phyloP scores from a whole-genome alignment of 2,797 vertebrate species.

The Phylloscopus collybita region DNA sequence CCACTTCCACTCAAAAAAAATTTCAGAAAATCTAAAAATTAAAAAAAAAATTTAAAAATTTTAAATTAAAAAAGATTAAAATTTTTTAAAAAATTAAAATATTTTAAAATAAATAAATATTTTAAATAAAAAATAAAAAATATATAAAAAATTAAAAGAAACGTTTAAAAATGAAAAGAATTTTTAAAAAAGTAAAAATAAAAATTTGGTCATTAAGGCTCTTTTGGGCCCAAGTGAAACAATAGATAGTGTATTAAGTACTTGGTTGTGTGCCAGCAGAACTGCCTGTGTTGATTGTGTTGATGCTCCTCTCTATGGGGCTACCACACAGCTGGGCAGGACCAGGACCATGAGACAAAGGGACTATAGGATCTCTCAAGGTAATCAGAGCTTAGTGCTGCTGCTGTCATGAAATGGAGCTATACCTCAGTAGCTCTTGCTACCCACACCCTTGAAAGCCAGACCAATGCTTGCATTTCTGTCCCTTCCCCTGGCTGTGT shows the following conservation, averaged over 20 bases:
- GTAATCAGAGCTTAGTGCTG: not conserved
- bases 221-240: not conserved
- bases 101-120: too few relatives aligned
- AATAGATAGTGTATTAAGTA: not conserved
- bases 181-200: not conserved
- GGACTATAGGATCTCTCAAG: not conserved
- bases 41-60: too few relatives aligned
- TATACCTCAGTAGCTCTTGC: not conserved
- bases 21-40: too few relatives aligned
- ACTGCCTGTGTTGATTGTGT: not conserved
- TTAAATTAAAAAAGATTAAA: too few relatives aligned
- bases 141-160: too few relatives aligned
- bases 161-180: too few relatives aligned
- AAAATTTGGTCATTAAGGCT: not conserved
- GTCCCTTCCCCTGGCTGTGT: not conserved
- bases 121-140: too few relatives aligned
- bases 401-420: not conserved
- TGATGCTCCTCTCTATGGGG: not conserved
- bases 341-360: not conserved
- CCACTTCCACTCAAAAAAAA: too few relatives aligned
- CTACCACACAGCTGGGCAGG: not conserved
- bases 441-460: not conserved
- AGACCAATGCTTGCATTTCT: not conserved
- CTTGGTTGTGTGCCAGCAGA: not conserved
- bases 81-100: too few relatives aligned